Conservation (phyloP, 1,140 invertebrate genomes). For the Camponotus vicinus region DNA sequence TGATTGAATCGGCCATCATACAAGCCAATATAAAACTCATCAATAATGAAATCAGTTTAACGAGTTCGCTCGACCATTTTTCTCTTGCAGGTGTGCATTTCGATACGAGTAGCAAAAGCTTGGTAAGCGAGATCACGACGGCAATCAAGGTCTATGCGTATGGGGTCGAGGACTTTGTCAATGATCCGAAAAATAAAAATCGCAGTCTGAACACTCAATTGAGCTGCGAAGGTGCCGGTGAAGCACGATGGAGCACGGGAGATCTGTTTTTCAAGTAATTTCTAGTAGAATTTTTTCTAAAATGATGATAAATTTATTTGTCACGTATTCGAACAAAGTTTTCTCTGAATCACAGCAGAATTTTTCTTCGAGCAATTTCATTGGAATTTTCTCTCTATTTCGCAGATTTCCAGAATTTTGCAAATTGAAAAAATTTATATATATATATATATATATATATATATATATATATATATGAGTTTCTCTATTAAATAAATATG, state of each 20-base stretch:
- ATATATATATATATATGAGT: not conserved
- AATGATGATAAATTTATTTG: slow-evolving; percentile 1
- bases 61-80: slow-evolving; percentile 4
- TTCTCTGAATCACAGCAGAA: not conserved
- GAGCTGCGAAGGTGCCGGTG: slow-evolving; percentile 91
- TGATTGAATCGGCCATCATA: not conserved
- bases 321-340: not conserved
- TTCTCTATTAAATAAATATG: not conserved
- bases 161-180: slow-evolving; percentile 94
- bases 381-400: not conserved
- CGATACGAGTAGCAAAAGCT: slow-evolving; percentile 92
- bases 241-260: slow-evolving; percentile 92
- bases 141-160: slow-evolving; percentile 96
- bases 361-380: not conserved
- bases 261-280: slow-evolving; percentile 89
- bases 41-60: slow-evolving; percentile 32
- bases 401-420: not conserved
- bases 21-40: slow-evolving; percentile 5
- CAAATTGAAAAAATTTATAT: not conserved
- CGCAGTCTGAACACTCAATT: slow-evolving; percentile 93
- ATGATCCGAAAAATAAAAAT: slow-evolving; percentile 90
- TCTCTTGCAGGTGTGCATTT: slow-evolving; percentile 94
- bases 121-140: slow-evolving; percentile 95
- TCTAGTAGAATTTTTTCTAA: slow-evolving; percentile 29
- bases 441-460: not conserved